Percentiles rank a stretch among this genome's conserved stretches.
phyloP scores from a whole-genome alignment of 2,113 vertebrate genomes.

The Ctenodactylus gundi region DNA sequence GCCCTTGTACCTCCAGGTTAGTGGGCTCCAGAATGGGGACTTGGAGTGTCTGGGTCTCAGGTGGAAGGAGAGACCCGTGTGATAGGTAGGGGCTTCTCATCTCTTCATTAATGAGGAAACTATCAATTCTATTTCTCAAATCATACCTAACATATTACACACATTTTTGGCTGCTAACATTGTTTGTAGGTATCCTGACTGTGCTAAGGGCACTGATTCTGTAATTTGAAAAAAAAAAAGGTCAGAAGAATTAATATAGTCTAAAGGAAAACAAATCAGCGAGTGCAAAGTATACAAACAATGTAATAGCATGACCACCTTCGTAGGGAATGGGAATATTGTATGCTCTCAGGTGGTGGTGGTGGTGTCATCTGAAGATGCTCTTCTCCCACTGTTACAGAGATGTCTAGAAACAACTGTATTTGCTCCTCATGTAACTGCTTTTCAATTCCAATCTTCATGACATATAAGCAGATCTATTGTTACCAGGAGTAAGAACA shows the following conservation, averaged over 20 bases:
- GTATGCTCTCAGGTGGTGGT: accelerated
- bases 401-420: neutral
- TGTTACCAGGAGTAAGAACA: neutral
- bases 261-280: neutral
- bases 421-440: too few species aligned
- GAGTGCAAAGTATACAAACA: neutral
- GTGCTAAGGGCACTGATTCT: neutral
- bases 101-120: neutral
- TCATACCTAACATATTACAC: too few species aligned
- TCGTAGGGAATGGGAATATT: accelerated
- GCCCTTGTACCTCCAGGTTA: accelerated
- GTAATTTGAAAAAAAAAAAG: neutral
- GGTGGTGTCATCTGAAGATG: neutral
- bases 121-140: too few species aligned
- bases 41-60: neutral
- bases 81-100: accelerated
- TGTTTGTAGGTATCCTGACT: neutral
- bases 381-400: neutral
- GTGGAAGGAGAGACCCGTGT: accelerated
- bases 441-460: neutral
- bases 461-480: neutral
- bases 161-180: neutral
- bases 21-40: neutral
- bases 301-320: accelerated
- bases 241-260: neutral